Percentiles rank a stretch among this genome's conserved stretches.
These are phyloP conservation scores for Dipodomys spectabilis DNA, from an alignment of 2,113 vertebrate species.

Conservation along the genomic window DNA sequence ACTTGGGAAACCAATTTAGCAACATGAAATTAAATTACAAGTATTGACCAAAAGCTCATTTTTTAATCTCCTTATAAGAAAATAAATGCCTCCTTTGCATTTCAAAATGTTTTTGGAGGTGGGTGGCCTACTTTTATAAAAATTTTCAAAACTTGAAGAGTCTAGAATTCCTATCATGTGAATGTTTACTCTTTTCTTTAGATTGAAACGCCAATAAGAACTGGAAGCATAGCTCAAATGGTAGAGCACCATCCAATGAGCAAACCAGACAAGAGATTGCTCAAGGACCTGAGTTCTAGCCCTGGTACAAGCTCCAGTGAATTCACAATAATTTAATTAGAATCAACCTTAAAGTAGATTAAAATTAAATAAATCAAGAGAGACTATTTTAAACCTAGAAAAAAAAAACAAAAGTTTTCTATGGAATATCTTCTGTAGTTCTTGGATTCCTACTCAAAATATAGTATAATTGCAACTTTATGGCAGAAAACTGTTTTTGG, in stretches of 20 bases:
- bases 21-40: conserved; percentile 22
- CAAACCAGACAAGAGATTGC: no score
- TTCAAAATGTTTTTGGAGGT: background rate
- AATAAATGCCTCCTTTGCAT: background rate
- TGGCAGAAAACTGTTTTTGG: background rate
- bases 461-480: background rate
- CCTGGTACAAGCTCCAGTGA: background rate
- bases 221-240: no score
- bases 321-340: background rate
- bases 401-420: background rate
- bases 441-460: background rate
- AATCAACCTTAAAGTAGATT: background rate
- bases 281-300: no score
- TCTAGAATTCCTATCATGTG: background rate
- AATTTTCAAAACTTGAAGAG: conserved; percentile 10
- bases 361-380: conserved; percentile 24
- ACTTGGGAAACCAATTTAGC: background rate
- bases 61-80: conserved; percentile 22
- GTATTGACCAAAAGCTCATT: background rate
- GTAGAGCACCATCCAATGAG: no score
- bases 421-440: background rate
- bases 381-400: background rate
- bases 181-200: conserved; percentile 22
- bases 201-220: background rate
- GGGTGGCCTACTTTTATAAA: background rate